Percentiles rank a stretch among this genome's conserved stretches.
Conservation (phyloP, 2,797 vertebrate species). For the Cossypha niveicapilla region DNA sequence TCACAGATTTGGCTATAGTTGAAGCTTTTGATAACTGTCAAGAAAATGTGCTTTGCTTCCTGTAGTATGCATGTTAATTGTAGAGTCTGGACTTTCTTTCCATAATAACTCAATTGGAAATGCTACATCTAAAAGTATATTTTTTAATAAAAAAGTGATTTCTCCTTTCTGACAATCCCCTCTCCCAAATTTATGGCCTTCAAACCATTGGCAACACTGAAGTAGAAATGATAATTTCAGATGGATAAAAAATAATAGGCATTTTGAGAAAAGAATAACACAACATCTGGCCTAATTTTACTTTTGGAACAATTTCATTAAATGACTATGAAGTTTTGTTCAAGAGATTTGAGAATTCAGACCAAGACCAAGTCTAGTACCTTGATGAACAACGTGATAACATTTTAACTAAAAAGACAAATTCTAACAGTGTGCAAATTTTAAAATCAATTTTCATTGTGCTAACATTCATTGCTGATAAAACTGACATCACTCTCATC, state of each 20-base stretch:
- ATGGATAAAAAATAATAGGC: neutral
- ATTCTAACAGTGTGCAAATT: neutral
- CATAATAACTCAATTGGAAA: neutral
- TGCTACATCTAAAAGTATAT: neutral
- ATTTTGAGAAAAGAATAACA: neutral
- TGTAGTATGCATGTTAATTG: neutral
- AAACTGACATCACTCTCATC: neutral
- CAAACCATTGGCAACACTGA: neutral
- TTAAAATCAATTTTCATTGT: neutral
- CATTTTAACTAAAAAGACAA: neutral
- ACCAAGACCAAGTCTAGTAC: neutral
- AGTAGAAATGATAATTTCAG: neutral
- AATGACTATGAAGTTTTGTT: neutral
- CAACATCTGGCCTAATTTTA: neutral
- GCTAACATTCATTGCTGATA: neutral
- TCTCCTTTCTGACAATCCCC: neutral
- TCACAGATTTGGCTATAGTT: neutral
- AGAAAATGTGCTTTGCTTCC: neutral
- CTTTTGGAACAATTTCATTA: neutral
- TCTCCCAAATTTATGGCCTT: neutral
- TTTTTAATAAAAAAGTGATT: neutral
- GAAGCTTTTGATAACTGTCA: neutral
- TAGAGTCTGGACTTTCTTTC: neutral
- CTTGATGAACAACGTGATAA: neutral
- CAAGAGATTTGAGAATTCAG: neutral